phyloP scores from a whole-genome alignment of 2,113 vertebrate genomes.

The Heteronetta atricapilla region DNA sequence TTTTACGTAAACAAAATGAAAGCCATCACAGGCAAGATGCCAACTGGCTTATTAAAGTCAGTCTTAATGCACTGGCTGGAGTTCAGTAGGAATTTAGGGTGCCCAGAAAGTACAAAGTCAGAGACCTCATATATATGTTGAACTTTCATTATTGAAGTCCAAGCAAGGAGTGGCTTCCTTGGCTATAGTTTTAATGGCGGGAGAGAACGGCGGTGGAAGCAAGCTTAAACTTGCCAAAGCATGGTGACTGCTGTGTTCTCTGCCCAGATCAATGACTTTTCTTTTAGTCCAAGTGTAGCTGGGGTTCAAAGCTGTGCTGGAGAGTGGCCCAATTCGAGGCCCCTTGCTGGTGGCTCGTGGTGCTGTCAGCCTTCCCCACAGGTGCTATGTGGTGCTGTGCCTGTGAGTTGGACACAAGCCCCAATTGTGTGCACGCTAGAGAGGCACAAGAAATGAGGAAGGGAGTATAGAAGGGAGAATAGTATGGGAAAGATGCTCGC shows the following conservation, averaged over 20 bases:
- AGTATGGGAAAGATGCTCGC: neutral
- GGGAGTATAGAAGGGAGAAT: neutral
- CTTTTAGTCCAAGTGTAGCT: neutral
- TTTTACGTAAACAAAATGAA: neutral
- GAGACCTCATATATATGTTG: neutral
- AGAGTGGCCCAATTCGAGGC: neutral
- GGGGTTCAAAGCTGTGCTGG: neutral
- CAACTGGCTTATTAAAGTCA: neutral
- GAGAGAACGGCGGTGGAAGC: neutral
- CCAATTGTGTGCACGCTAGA: fast-evolving
- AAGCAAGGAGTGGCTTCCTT: neutral
- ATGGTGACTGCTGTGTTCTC: neutral
- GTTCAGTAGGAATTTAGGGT: neutral
- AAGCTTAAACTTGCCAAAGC: neutral
- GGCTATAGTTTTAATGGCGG: neutral
- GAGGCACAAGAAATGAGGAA: neutral
- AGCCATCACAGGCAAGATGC: neutral
- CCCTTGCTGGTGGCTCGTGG: neutral
- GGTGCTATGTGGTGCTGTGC: neutral
- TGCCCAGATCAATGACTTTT: neutral
- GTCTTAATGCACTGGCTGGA: neutral
- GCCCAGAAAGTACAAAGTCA: neutral
- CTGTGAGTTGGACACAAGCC: neutral
- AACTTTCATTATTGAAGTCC: neutral
- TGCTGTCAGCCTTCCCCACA: neutral